Evolutionary conservation across 2,888 invertebrate genomes (phyloP), one percentile per base, ranked within the genome.

Genomic region (Scaptomyza flava): DNA sequence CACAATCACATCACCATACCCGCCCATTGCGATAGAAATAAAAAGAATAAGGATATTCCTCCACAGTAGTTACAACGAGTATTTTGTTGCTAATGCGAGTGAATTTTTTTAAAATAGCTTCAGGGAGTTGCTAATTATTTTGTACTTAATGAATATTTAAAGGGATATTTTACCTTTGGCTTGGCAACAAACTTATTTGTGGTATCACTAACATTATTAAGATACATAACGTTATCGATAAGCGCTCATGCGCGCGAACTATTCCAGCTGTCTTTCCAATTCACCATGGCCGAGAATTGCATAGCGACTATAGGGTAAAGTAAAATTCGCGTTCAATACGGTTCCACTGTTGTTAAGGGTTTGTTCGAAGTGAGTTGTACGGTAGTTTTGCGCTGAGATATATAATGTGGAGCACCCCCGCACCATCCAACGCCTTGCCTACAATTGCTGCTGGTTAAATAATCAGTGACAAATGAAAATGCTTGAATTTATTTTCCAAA

Each of bases 261-360:
- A 7, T 72, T 60, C 68, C 59, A 65, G 52, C 11, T 56, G 7
- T 2, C 50, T 27, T 72, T 80, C 80, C 75, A 79, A 65, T 80
- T 79, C 81, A 81, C 81, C 81, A 79, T 66, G 42, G 47, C 12
- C 14, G 45, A 43, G 66, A 57, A 65, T 81, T 82, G 72, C 79
- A 75, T 68, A 62, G 77, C 69, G 77, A 75, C 65, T 69, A 72
- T 75, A 78, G 78, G 78, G 81, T 80, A 86, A 75, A 77, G 75
- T 62, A 43, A 65, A 67, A 47, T 89, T 89, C 68, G 80, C 68
- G 62, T 89, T 90, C 68, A 88, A 90, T 82, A 87, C 88, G 87
- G 71, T 81, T 83, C 85, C 90, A 90, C 91, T 90, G 90, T 91
- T 91, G 91, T 87, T 91, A 90, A 91, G 91, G 91, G 91, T 91